A percentile compares a stretch with the other conserved stretches of the same genome.
Evolutionary conservation across 1,140 invertebrate species (phyloP).

Genomic region (Homalodisca vitripennis): DNA sequence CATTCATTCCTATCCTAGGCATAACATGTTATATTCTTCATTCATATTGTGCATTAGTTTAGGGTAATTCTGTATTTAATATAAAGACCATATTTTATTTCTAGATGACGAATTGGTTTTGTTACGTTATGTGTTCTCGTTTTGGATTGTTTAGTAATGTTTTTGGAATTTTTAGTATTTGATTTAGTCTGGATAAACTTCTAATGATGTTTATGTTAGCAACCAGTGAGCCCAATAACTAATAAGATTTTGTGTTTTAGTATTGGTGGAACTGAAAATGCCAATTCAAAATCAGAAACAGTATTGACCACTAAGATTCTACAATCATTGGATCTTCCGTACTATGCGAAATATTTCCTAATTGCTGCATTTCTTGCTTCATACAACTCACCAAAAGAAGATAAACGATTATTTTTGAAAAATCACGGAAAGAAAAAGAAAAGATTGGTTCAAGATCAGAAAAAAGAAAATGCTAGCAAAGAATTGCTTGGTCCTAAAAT

Average conservation of each 20-base stretch:
- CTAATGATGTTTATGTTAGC: no score
- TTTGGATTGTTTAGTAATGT: no score
- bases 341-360: slow-evolving; percentile 83
- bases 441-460: slow-evolving; percentile 51
- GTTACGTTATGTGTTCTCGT: no score
- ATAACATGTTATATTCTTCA: not conserved
- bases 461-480: slow-evolving; percentile 51
- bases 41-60: no score
- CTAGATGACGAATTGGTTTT: no score
- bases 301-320: slow-evolving; percentile 51
- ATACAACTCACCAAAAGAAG: slow-evolving; percentile 83
- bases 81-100: no score
- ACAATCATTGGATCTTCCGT: slow-evolving; percentile 75
- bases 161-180: no score
- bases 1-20: no score
- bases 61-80: no score
- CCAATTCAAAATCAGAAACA: slow-evolving; percentile 25
- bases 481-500: slow-evolving; percentile 64
- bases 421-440: slow-evolving; percentile 58
- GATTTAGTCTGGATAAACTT: no score
- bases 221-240: no score
- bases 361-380: slow-evolving; percentile 89
- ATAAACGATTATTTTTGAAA: slow-evolving; percentile 80
- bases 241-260: slow-evolving; percentile 12
- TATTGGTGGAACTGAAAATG: slow-evolving; percentile 17